Base-by-base conservation (phyloP, 2,113 vertebrate species). In the Hippocampus comes region DNA sequence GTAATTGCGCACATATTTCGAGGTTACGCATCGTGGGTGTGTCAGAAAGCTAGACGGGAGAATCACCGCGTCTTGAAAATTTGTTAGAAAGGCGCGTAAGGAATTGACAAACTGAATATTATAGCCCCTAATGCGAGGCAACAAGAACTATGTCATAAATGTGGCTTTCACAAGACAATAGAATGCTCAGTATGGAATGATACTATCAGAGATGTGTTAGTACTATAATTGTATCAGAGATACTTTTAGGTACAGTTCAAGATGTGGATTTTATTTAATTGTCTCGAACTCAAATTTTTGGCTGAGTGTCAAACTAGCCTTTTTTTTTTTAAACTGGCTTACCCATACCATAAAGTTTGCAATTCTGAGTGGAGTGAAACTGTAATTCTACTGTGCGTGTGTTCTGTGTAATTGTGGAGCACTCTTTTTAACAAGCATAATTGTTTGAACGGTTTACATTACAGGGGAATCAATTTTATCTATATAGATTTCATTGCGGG, bases 401-500 rank as follows among this genome's bases (percentile, higher is more conserved):
- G 56, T 27, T 56, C 10, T 2, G 53, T n/a, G 9, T 15, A 23
- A 59, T 15, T 15, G 23, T 27, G 23, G n/a, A 14, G 23, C 57
- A 34, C 57, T 30, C 14, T 17, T 27, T 60, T 60, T 60, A 27
- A 21, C 53, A 57, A 77, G 73, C 70, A 57, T n/a, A 68, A 76
- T 12, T 67, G 64, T 27, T 51, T 53, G 51, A 65, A 53, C 59
- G 55, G 63, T 81, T 81, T 73, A 73, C 53, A 83, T 80, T 56
- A 23, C 9, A 56, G 21, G 53, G 9, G n/a, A 56, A 56, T 23
- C 53, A 56, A 56, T 56, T 23, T 23, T 9, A 56, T 11, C 53
- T 56, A 41, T 61, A 86, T 81, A 75, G 60, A 46, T 76, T 64
- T 70, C 74, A 79, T 80, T 68, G 72, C 70, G 76, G 68, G 65